These are phyloP conservation scores for Rotaria magnacalcarata DNA, from an alignment of 2,888 invertebrate genomes.

Conservation along the genomic window DNA sequence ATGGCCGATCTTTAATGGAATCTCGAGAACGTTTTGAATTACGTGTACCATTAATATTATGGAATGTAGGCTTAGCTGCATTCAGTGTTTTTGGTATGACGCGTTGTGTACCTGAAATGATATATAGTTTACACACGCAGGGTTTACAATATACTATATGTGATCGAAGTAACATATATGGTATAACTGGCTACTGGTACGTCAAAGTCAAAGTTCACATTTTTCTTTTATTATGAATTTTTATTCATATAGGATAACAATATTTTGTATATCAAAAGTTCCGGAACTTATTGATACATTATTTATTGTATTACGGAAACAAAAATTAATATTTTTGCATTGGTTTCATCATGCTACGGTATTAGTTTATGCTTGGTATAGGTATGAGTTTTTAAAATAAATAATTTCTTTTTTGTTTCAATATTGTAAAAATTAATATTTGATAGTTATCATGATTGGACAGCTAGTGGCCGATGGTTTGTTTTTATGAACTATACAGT, in stretches of 20 bases:
- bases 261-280: conserved; percentile 48
- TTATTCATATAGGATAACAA: neutral
- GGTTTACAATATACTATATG: conserved; percentile 47
- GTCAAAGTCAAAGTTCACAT: neutral
- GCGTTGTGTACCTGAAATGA: conserved; percentile 46
- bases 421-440: neutral
- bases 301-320: conserved; percentile 80
- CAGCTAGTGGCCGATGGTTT: conserved; percentile 46
- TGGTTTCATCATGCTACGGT: conserved; percentile 97
- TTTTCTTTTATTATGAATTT: neutral
- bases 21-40: conserved; percentile 40
- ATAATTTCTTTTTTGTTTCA: no score
- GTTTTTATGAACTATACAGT: conserved; percentile 62
- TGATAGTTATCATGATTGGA: conserved; percentile 50
- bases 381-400: conserved; percentile 52
- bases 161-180: conserved; percentile 49
- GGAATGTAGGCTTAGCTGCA: conserved; percentile 47
- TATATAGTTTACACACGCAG: conserved; percentile 31
- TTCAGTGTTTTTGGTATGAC: conserved; percentile 46
- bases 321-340: conserved; percentile 85
- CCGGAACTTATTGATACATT: conserved; percentile 72
- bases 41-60: conserved; percentile 42
- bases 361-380: conserved; percentile 80
- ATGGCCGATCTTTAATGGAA: conserved; percentile 44
- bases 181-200: conserved; percentile 53